phyloP scores from a whole-genome alignment of 2,113 vertebrate genomes.

The Hypanus sabinus region DNA sequence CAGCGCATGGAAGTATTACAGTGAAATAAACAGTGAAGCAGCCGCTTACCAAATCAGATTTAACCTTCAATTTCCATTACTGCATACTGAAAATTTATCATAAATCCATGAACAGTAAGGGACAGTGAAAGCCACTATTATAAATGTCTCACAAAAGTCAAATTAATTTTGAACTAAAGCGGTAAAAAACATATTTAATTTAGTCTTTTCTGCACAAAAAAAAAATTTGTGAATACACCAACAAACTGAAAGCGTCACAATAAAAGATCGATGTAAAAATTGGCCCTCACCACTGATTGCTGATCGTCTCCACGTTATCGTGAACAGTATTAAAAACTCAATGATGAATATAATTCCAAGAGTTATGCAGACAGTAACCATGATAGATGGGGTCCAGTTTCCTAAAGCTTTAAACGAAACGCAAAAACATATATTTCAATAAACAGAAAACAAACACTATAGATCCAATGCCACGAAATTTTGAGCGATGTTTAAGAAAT shows the following conservation, averaged over 20 bases:
- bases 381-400: background rate
- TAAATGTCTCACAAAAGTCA: no score
- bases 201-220: no score
- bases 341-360: background rate
- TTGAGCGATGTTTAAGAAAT: no score
- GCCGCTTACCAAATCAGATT: no score
- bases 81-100: background rate
- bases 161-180: no score
- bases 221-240: accelerated
- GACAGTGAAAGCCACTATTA: no score
- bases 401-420: background rate
- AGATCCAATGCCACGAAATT: no score
- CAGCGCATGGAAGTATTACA: no score
- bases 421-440: background rate
- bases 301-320: background rate
- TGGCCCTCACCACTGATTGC: background rate
- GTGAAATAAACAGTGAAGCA: background rate
- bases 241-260: background rate
- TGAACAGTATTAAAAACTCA: background rate
- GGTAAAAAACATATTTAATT: accelerated
- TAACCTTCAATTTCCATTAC: no score
- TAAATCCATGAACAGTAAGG: no score
- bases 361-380: background rate
- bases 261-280: background rate
- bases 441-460: background rate